Percentiles rank a stretch among this genome's conserved stretches.
Evolutionary conservation across 2,888 invertebrate species (phyloP).

Genomic region (Crocallis elinguaria): DNA sequence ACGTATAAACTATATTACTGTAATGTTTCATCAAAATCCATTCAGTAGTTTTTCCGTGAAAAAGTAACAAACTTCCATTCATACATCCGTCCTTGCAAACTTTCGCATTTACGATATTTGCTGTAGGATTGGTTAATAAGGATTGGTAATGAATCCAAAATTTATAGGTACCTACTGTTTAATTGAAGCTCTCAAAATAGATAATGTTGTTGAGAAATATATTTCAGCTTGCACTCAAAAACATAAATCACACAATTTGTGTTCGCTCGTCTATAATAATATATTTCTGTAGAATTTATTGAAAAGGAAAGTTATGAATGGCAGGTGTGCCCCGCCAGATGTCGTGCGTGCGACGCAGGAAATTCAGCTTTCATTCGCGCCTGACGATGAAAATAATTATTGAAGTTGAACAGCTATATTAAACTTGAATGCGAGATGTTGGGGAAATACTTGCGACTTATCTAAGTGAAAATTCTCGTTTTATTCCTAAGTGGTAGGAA

Average conservation of each 20-base stretch:
- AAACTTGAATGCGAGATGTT: conserved; percentile 41
- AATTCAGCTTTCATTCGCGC: conserved; percentile 54
- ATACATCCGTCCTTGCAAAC: too few relatives aligned
- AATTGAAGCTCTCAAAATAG: too few relatives aligned
- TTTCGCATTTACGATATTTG: too few relatives aligned
- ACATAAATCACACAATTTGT: conserved; percentile 48
- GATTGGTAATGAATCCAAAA: too few relatives aligned
- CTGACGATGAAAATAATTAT: conserved; percentile 53
- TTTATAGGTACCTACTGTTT: too few relatives aligned
- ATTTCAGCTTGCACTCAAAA: conserved; percentile 20
- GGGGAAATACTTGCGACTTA: conserved; percentile 40
- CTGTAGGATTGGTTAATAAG: too few relatives aligned
- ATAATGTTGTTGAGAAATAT: not conserved
- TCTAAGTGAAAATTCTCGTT: conserved; percentile 41
- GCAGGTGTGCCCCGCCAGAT: conserved; percentile 61
- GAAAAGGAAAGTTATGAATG: conserved; percentile 68
- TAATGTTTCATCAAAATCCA: too few relatives aligned
- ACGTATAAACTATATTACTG: too few relatives aligned
- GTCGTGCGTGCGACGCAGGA: conserved; percentile 47
- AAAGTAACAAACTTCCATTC: too few relatives aligned
- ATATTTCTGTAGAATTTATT: conserved; percentile 58
- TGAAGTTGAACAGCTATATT: conserved; percentile 45
- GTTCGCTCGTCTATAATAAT: conserved; percentile 40
- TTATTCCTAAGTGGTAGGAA: conserved; percentile 26
- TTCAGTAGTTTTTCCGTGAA: too few relatives aligned